phyloP scores from a whole-genome alignment of 2,113 vertebrate species.

The Trichomycterus rosablanca region DNA sequence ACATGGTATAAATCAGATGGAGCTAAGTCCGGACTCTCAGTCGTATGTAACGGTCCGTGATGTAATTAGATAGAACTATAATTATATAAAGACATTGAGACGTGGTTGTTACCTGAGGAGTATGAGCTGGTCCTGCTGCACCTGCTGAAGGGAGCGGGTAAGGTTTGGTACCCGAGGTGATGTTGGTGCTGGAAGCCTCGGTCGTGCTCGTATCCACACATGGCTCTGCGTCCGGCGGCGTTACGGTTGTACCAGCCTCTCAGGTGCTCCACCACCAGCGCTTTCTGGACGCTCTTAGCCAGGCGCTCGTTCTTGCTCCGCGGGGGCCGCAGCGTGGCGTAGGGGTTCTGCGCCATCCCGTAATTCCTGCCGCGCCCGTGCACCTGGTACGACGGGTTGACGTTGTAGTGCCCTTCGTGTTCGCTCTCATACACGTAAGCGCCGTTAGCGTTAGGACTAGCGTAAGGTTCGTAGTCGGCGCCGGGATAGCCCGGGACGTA shows the following conservation, averaged over 20 bases:
- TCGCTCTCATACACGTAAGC: slow-evolving; percentile 84
- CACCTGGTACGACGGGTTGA: slow-evolving; percentile 84
- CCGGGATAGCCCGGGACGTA: slow-evolving; percentile 75
- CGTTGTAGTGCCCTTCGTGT: slow-evolving; percentile 87
- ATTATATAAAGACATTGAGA: no score
- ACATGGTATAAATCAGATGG: no score
- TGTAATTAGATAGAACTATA: no score
- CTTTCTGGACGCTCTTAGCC: slow-evolving; percentile 94
- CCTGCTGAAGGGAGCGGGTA: slow-evolving; percentile 84
- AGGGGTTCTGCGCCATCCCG: slow-evolving; percentile 83
- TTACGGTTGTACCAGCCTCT: slow-evolving; percentile 95
- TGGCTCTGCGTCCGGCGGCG: slow-evolving; percentile 60
- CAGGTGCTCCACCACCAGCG: slow-evolving; percentile 89
- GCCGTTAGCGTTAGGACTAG: slow-evolving; percentile 69
- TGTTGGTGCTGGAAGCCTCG: slow-evolving; percentile 82
- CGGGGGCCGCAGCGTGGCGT: slow-evolving; percentile 83
- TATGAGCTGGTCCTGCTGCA: slow-evolving; percentile 83
- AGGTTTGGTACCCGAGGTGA: slow-evolving; percentile 81
- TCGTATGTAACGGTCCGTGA: no score
- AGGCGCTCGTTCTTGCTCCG: slow-evolving; percentile 79
- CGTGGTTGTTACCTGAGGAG: slow-evolving; percentile 73
- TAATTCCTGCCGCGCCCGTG: slow-evolving; percentile 79
- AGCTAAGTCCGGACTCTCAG: no score
- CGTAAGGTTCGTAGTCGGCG: slow-evolving; percentile 73
- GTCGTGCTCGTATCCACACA: slow-evolving; percentile 78